These are phyloP conservation scores for Helarctos malayanus DNA, from an alignment of 2,797 vertebrate genomes.

Conservation along the genomic window DNA sequence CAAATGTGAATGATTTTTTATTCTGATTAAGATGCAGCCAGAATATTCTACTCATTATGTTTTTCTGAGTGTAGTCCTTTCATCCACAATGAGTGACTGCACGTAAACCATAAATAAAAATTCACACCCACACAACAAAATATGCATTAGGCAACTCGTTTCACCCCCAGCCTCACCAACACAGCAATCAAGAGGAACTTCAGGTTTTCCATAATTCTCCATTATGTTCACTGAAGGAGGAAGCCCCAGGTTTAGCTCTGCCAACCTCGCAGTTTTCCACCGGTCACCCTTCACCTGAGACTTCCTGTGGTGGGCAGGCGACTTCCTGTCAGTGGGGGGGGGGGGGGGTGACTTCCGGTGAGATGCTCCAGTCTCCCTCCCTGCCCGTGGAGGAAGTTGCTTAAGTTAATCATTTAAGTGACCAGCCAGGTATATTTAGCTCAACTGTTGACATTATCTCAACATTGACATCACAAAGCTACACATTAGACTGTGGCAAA, in stretches of 20 bases:
- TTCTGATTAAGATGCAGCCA: neutral
- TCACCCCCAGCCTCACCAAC: neutral
- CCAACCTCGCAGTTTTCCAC: neutral
- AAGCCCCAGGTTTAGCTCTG: neutral
- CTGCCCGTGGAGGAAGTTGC: neutral
- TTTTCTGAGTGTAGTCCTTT: neutral
- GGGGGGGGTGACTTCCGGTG: constrained; percentile 67
- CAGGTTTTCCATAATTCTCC: neutral
- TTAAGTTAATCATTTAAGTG: constrained; percentile 58
- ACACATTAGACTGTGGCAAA: constrained; percentile 70
- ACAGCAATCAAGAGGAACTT: neutral
- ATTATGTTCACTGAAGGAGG: neutral
- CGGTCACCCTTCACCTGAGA: neutral
- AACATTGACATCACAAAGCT: constrained; percentile 82
- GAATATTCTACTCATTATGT: neutral
- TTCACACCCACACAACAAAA: neutral
- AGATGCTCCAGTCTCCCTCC: constrained; percentile 56
- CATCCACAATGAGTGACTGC: neutral
- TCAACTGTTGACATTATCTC: constrained; percentile 66
- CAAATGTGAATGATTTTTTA: neutral
- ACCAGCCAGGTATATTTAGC: constrained; percentile 63
- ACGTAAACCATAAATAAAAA: neutral
- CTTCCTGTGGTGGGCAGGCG: neutral
- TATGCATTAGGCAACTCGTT: neutral
- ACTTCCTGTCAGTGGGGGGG: neutral